phyloP scores from a whole-genome alignment of 2,888 invertebrate species.

The Archaeoteleia sp. region DNA sequence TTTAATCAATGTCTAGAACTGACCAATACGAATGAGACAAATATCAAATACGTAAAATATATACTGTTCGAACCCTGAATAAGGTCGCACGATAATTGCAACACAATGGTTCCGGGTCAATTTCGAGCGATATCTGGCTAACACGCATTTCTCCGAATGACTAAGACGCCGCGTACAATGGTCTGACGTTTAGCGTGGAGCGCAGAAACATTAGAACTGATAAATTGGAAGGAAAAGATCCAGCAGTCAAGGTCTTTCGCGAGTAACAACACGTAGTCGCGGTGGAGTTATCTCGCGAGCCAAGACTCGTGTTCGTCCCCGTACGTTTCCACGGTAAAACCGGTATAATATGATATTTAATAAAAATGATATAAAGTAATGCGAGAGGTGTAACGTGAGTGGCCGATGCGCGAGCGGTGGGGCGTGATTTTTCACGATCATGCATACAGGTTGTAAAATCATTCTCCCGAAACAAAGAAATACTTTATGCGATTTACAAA shows the following conservation, averaged over 20 bases:
- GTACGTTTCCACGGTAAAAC: constrained; percentile 43
- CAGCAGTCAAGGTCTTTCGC: constrained; percentile 41
- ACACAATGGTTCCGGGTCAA: too few species aligned
- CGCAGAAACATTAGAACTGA: constrained; percentile 40
- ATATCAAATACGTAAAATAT: too few species aligned
- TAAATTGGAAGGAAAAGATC: constrained; percentile 42
- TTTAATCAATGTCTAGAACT: too few species aligned
- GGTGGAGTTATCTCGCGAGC: constrained; percentile 30
- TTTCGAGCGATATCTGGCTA: too few species aligned
- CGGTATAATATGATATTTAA: constrained; percentile 52
- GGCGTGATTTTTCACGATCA: constrained; percentile 34
- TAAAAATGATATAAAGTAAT: constrained; percentile 50
- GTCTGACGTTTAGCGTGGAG: constrained; percentile 13
- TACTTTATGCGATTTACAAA: constrained; percentile 24
- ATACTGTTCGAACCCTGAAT: too few species aligned
- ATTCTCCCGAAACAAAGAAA: constrained; percentile 52
- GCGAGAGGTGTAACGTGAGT: constrained; percentile 48
- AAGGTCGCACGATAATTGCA: too few species aligned
- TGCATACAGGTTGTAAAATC: constrained; percentile 37
- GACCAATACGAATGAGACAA: too few species aligned
- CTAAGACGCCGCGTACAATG: constrained; percentile 31
- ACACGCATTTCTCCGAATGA: too few species aligned
- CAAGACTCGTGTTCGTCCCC: constrained; percentile 48
- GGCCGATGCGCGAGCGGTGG: constrained; percentile 33
- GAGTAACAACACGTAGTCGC: constrained; percentile 17